Base-by-base conservation (phyloP, 64 coral and sea anemone genomes). In the Astreopora myriophthalma region DNA sequence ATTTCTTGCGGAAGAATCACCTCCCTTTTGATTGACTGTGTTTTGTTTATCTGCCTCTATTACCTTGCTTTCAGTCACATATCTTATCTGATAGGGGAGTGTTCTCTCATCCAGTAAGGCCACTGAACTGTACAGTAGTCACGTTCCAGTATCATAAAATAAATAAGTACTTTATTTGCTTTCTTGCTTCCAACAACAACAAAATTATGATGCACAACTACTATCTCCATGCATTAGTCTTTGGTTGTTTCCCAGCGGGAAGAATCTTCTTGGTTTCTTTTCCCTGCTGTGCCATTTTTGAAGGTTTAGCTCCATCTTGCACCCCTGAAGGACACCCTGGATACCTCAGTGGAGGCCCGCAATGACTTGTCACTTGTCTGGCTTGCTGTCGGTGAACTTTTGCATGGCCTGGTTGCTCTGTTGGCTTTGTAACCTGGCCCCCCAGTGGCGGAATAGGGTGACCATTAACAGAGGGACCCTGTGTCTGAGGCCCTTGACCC, bases 211-310 rank as follows among this genome's bases (percentile, higher is more conserved):
- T 38, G 1, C 9, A 25, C 38, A 34, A 23, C 22, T 38, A 34
- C 79, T 83, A 83, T 83, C 79, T 83, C 79, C 79, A 83, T 37
- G 79, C 79, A 39, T 63, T 83, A 33, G 32, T 63, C 57, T 83
- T 83, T 13, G 31, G 1, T 16, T 83, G 79, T 65, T 83, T 83
- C 13, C 32, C 34, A 83, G 79, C 55, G 9, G 55, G 78, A 61
- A 33, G 17, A 83, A 30, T 33, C 34, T 83, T 83, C n/a, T 83
- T 83, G 11, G 30, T 62, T 83, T 83, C 79, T 65, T 63, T 83
- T 6, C 79, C n/a, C 32, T 83, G 79, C 23, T 20, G 49, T 25
- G 22, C 57, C 25, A 22, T 20, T 64, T 83, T 83, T 65, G 55
- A 19, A 34, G 57, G 57, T 23, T 83, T 83, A 37, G 48, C 34